phyloP scores from a whole-genome alignment of 2,797 vertebrate species.

The Etheostoma nigrum region DNA sequence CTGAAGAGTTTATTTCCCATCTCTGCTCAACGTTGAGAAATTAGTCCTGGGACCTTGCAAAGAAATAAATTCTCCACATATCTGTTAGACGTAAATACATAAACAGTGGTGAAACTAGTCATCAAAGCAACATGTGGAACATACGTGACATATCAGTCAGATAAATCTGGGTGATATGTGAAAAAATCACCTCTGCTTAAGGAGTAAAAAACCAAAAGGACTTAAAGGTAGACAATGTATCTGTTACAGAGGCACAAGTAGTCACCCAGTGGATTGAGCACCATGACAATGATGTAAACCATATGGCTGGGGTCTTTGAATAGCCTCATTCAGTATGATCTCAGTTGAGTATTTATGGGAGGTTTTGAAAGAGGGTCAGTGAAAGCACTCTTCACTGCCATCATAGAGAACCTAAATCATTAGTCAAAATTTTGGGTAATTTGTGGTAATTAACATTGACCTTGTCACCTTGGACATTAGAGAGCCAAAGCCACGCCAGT shows the following conservation, averaged over 20 bases:
- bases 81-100: slow-evolving; percentile 59
- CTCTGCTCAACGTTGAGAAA: slow-evolving; percentile 65
- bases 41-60: slow-evolving; percentile 52
- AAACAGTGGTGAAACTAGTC: slow-evolving; percentile 45
- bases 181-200: slow-evolving; percentile 14
- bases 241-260: slow-evolving; percentile 31
- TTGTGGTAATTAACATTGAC: slow-evolving; percentile 72
- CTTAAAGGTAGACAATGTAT: background rate
- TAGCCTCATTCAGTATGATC: slow-evolving; percentile 46
- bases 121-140: slow-evolving; percentile 14
- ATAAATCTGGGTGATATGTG: slow-evolving; percentile 9
- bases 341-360: slow-evolving; percentile 39
- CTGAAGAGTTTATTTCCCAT: slow-evolving; percentile 58
- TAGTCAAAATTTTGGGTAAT: slow-evolving; percentile 71
- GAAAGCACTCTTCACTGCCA: slow-evolving; percentile 45
- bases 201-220: background rate
- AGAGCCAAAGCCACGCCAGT: slow-evolving; percentile 58
- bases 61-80: slow-evolving; percentile 43
- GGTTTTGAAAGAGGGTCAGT: slow-evolving; percentile 49
- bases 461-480: slow-evolving; percentile 64
- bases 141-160: too few species aligned
- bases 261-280: slow-evolving; percentile 19
- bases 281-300: slow-evolving; percentile 50
- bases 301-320: slow-evolving; percentile 39
- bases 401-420: slow-evolving; percentile 52